Base-by-base conservation (phyloP, 2,113 vertebrate genomes). In the Alethe diademata region DNA sequence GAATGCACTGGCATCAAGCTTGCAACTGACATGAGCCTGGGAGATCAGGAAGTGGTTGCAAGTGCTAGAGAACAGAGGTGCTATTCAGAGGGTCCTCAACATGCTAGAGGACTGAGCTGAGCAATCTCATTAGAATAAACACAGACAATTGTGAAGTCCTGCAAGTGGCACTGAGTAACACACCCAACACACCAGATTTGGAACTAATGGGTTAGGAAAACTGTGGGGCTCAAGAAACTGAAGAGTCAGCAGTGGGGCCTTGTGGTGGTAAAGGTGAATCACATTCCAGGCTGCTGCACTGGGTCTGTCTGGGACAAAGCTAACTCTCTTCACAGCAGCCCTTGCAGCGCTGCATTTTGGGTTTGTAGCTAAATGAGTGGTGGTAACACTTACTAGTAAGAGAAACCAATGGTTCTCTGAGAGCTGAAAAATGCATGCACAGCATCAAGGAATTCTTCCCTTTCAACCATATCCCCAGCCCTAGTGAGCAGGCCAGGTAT, bases 401-500 rank as follows among this genome's bases (percentile, higher is more conserved):
- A 65, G 19, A 42, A 65, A 31, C 5, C 2, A 4, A 35, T 8
- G 12, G 5, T 25, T 71, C 20, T 45, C 36, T 43, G 51, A 6
- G 5, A 78, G 61, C 29, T 70, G n/a, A 61, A 36, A 56, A 89
- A 23, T 5, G 3, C 19, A 42, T 8, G 12, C 11, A 13, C 28
- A 53, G 50, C 22, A 61, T 12, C 17, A 56, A n/a, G 19, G 15
- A 8, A 48, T 72, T 26, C 10, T 38, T 42, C 15, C 40, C 38
- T 58, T 36, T 25, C 28, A 14, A 64, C 14, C 14, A 20, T 12
- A 6, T 23, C 4, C 6, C 4, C 7, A 60, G 1, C 9, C 26
- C 19, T 13, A 50, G 10, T 0, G 1, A 69, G 24, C 1, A 50
- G 16, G 28, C 20, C 43, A 9, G 10, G 3, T 28, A 14, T 11